A percentile compares a stretch with the other conserved stretches of the same genome.
phyloP scores from a whole-genome alignment of 2,888 invertebrate genomes.

The Notocelia uddmanniana region DNA sequence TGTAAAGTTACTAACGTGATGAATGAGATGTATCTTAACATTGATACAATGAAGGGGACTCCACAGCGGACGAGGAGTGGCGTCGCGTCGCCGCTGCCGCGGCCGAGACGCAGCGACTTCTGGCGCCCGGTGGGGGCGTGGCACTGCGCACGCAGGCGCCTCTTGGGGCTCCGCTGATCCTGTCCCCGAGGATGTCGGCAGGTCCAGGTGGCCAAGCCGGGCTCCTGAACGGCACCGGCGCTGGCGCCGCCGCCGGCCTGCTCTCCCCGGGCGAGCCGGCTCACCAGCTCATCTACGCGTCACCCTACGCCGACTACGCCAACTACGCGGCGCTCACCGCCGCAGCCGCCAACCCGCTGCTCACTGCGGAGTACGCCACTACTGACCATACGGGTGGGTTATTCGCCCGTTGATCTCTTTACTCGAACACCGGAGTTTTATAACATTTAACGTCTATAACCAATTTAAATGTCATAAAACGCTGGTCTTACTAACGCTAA shows the following conservation, averaged over 20 bases:
- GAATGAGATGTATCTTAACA: constrained; percentile 59
- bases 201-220: constrained; percentile 91
- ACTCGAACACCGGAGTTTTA: constrained; percentile 24
- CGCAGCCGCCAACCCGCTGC: constrained; percentile 91
- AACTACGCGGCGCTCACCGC: constrained; percentile 95
- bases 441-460: constrained; percentile 27
- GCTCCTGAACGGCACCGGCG: constrained; percentile 84
- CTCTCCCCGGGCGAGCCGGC: constrained; percentile 88
- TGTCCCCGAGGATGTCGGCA: constrained; percentile 95
- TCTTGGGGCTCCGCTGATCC: constrained; percentile 95
- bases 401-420: constrained; percentile 82
- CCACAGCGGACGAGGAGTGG: constrained; percentile 94
- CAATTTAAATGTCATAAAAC: constrained; percentile 59
- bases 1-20: constrained; percentile 42
- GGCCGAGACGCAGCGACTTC: constrained; percentile 92
- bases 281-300: constrained; percentile 94
- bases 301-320: constrained; percentile 94
- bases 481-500: constrained; percentile 69
- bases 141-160: constrained; percentile 90
- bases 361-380: constrained; percentile 91
- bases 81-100: constrained; percentile 93
- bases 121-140: constrained; percentile 85
- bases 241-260: constrained; percentile 74
- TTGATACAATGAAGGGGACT: constrained; percentile 77
- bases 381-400: constrained; percentile 98